Conservation (phyloP, 2,113 vertebrate species). For the Microtus pennsylvanicus region DNA sequence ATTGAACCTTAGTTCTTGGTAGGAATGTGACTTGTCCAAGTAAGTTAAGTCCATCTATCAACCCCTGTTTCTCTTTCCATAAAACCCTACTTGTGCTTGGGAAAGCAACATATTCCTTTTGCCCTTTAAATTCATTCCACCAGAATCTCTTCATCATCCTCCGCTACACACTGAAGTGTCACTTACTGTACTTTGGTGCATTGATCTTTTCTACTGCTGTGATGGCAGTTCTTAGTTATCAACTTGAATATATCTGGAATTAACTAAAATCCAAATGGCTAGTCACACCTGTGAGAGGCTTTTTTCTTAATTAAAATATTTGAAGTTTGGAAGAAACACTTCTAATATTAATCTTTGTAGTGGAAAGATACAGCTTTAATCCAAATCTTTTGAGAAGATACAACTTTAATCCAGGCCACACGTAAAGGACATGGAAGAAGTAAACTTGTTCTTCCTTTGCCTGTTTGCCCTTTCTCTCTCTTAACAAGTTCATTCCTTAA, state of each 20-base stretch:
- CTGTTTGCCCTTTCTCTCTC: background rate
- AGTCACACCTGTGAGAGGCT: background rate
- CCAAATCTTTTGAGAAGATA: background rate
- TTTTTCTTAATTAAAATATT: background rate
- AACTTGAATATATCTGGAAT: background rate
- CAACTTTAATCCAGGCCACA: background rate
- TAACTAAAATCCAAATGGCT: background rate
- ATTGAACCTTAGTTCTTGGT: background rate
- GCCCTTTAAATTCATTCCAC: background rate
- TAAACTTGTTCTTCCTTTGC: background rate
- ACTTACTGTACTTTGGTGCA: background rate
- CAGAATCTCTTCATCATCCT: background rate
- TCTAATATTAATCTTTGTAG: background rate
- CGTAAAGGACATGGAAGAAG: background rate
- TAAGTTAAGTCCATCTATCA: background rate
- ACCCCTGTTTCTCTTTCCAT: accelerated
- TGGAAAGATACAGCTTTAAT: background rate
- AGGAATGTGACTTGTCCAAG: background rate
- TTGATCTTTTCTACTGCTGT: background rate
- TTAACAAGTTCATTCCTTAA: background rate
- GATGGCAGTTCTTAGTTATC: background rate
- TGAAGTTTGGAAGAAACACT: background rate
- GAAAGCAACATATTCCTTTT: background rate
- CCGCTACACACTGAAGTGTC: accelerated
- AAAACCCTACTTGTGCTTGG: background rate